A percentile compares a stretch with the other conserved stretches of the same genome.
Evolutionary conservation across 2,113 vertebrate genomes (phyloP).

Genomic region (Centropus bengalensis): DNA sequence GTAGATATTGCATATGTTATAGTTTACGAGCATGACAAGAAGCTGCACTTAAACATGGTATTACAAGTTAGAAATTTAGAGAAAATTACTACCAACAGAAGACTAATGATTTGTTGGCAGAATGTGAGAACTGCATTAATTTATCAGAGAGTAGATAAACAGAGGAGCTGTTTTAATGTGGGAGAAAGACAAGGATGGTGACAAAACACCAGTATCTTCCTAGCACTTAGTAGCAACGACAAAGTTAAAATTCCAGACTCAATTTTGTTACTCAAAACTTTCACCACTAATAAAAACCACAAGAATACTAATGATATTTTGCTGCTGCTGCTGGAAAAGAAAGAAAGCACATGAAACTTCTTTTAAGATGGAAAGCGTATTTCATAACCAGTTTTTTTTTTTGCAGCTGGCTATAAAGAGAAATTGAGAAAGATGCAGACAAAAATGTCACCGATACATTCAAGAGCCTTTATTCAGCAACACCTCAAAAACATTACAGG

Average conservation of each 20-base stretch:
- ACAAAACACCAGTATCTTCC: neutral
- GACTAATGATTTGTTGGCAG: neutral
- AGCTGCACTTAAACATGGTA: neutral
- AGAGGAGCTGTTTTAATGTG: fast-evolving
- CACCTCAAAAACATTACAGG: neutral
- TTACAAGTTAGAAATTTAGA: neutral
- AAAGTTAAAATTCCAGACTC: constrained; percentile 1
- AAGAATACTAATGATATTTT: constrained; percentile 15
- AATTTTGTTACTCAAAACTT: constrained; percentile 9
- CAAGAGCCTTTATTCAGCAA: neutral
- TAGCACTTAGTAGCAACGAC: neutral
- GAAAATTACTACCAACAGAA: neutral
- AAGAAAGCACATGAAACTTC: neutral
- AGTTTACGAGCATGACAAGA: neutral
- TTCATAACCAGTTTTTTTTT: neutral
- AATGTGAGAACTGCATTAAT: neutral
- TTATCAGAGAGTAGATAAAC: neutral
- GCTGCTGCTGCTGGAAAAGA: neutral
- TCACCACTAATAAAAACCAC: neutral
- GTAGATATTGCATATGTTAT: neutral
- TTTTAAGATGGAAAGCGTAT: neutral
- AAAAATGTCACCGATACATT: neutral
- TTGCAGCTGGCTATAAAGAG: neutral
- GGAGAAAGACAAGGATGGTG: neutral
- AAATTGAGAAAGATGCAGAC: neutral